These are phyloP conservation scores for Bombus fervidus DNA, from an alignment of 1,140 invertebrate genomes.

Conservation along the genomic window DNA sequence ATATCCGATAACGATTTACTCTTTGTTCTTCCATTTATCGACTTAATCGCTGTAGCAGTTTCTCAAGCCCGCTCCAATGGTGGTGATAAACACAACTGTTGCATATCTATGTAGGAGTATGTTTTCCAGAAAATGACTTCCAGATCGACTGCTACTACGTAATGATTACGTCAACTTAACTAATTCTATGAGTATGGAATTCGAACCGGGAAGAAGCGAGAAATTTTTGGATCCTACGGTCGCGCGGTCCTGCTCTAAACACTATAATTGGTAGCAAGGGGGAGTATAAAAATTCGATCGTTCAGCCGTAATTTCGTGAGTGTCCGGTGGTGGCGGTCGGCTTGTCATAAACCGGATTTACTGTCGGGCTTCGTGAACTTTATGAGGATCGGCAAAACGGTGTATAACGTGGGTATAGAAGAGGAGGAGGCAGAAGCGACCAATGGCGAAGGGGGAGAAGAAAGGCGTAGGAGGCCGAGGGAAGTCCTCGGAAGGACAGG, in stretches of 20 bases:
- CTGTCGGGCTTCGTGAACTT: constrained; percentile 75
- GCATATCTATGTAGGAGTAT: too few relatives aligned
- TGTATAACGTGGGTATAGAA: constrained; percentile 60
- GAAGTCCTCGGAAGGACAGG: constrained; percentile 49
- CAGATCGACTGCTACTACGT: too few relatives aligned
- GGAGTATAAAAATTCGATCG: constrained; percentile 74
- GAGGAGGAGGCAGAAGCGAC: neutral
- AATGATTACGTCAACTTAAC: too few relatives aligned
- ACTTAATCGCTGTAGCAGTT: too few relatives aligned
- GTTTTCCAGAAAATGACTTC: too few relatives aligned
- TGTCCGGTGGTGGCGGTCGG: constrained; percentile 73
- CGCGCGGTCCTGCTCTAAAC: constrained; percentile 5
- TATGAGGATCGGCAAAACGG: constrained; percentile 77
- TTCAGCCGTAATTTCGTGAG: constrained; percentile 75
- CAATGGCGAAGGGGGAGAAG: neutral
- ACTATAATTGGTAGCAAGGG: constrained; percentile 48
- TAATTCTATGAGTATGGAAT: neutral
- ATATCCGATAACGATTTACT: too few relatives aligned
- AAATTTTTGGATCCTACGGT: neutral
- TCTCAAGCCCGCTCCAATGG: too few relatives aligned
- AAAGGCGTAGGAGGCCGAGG: constrained; percentile 40
- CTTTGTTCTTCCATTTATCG: too few relatives aligned
- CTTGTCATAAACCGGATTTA: constrained; percentile 79
- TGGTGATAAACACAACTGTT: too few relatives aligned
- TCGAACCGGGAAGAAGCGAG: neutral